These are phyloP conservation scores for Gorsachius goisagi DNA, from an alignment of 2,113 vertebrate genomes.

Conservation along the genomic window DNA sequence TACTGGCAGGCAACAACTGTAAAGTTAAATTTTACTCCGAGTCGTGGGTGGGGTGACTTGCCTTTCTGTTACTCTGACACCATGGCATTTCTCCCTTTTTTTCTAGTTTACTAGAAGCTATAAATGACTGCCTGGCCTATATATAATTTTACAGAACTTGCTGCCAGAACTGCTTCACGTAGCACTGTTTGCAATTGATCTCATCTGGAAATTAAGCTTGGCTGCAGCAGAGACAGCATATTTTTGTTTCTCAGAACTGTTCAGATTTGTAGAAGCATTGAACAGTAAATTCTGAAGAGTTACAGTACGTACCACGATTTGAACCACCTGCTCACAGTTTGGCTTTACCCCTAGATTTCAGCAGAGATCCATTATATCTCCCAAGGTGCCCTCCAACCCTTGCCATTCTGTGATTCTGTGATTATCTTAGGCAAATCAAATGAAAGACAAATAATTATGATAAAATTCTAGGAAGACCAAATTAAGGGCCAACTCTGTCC, in stretches of 20 bases:
- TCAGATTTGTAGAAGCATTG: neutral
- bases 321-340: neutral
- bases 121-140: neutral
- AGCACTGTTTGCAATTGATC: neutral
- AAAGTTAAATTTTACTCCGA: neutral
- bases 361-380: neutral
- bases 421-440: neutral
- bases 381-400: too few species aligned
- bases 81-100: neutral
- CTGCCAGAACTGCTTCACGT: neutral
- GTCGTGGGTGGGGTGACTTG: neutral
- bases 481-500: neutral
- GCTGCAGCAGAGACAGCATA: neutral
- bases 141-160: neutral
- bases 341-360: neutral
- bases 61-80: neutral
- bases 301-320: neutral
- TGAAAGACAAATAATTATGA: neutral
- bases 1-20: neutral
- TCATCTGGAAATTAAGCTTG: neutral
- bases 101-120: neutral
- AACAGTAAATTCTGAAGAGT: neutral
- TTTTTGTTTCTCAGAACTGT: neutral
- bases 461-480: neutral
- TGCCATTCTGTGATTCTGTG: too few species aligned